Conservation (phyloP, 2,888 invertebrate genomes). For the Neria commutata region DNA sequence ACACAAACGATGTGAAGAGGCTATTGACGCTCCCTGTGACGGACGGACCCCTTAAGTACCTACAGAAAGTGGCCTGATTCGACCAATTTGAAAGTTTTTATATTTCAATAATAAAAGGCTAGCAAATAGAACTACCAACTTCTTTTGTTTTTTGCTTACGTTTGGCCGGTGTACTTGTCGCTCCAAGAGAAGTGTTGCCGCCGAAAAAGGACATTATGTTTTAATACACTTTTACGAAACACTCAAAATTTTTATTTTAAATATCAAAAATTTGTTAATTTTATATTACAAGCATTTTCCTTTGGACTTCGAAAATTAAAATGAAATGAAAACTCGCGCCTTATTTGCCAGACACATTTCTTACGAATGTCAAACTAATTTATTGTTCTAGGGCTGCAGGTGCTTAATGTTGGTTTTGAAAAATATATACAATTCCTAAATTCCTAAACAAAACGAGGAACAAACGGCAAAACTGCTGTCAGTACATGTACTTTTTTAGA, state of each 20-base stretch:
- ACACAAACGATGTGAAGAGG: slow-evolving; percentile 36
- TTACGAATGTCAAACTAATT: too few species aligned
- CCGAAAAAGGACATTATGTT: slow-evolving; percentile 60
- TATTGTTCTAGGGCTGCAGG: too few species aligned
- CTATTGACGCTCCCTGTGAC: slow-evolving; percentile 31
- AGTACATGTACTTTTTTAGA: too few species aligned
- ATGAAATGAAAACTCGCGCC: too few species aligned
- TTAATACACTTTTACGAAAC: slow-evolving; percentile 10
- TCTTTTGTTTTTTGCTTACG: slow-evolving; percentile 60
- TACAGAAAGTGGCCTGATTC: slow-evolving; percentile 40
- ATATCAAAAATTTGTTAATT: neutral
- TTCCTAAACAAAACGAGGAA: too few species aligned
- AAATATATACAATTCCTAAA: too few species aligned
- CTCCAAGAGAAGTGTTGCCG: slow-evolving; percentile 61
- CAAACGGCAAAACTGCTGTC: too few species aligned
- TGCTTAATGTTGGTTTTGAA: too few species aligned
- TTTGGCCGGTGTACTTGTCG: slow-evolving; percentile 65
- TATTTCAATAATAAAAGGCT: slow-evolving; percentile 4
- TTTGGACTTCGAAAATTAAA: too few species aligned
- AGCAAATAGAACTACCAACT: slow-evolving; percentile 28
- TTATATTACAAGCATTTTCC: too few species aligned
- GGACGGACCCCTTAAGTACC: slow-evolving; percentile 31
- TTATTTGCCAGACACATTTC: too few species aligned
- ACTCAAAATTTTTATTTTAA: neutral
- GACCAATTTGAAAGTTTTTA: slow-evolving; percentile 13